Evolutionary conservation across 2,113 vertebrate species (phyloP).

Genomic region (Scomber colias): DNA sequence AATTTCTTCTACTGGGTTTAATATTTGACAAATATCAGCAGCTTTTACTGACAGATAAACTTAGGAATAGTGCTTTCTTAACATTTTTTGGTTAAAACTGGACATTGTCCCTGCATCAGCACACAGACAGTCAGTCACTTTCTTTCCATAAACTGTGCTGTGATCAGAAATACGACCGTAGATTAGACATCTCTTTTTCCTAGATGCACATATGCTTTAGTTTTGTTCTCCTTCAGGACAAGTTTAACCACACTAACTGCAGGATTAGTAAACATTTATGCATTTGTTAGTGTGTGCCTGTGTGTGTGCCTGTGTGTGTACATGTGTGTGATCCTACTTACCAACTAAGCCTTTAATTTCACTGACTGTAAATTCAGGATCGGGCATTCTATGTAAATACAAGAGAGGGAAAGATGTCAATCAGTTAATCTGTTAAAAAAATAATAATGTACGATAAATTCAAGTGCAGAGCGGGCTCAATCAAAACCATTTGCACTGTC

Average conservation of each 20-base stretch:
- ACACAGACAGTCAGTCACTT: too few relatives aligned
- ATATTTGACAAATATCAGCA: neutral
- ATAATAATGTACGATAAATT: neutral
- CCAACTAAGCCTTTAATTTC: constrained; percentile 97
- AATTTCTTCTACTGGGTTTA: neutral
- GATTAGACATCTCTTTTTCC: neutral
- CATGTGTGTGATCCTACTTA: constrained; percentile 83
- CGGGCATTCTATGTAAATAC: constrained; percentile 90
- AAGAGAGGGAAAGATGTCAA: constrained; percentile 13
- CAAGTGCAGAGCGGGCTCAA: neutral
- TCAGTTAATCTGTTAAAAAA: neutral
- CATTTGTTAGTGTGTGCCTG: neutral
- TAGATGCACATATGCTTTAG: neutral
- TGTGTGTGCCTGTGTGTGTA: neutral
- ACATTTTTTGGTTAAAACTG: too few relatives aligned
- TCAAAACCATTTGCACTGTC: neutral
- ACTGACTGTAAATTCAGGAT: constrained; percentile 93
- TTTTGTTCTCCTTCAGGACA: too few relatives aligned
- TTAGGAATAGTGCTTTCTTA: too few relatives aligned
- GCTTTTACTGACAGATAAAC: too few relatives aligned
- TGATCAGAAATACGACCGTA: neutral
- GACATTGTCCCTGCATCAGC: too few relatives aligned
- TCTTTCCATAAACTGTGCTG: neutral
- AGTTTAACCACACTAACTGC: neutral
- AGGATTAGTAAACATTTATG: neutral